Conservation (phyloP, 2,113 vertebrate genomes). For the Mirza zaza region DNA sequence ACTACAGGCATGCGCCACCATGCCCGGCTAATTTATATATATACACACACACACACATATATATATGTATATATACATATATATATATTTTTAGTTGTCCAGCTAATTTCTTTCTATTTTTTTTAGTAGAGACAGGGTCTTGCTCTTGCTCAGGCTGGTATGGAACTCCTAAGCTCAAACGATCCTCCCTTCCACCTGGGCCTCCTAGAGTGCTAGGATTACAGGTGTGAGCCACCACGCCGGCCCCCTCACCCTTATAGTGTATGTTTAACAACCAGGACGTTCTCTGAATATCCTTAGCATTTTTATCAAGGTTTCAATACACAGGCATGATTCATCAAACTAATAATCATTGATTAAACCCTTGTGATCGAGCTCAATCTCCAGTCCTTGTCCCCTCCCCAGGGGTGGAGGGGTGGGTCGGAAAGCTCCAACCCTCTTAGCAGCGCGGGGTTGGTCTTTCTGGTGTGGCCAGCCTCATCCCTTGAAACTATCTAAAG, state of each 20-base stretch:
- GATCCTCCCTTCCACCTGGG: too few relatives aligned
- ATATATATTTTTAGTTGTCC: too few relatives aligned
- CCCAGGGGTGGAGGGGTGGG: not conserved
- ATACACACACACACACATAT: too few relatives aligned
- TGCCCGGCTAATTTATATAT: too few relatives aligned
- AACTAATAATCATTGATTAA: not conserved
- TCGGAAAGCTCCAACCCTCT: not conserved
- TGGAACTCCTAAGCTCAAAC: too few relatives aligned
- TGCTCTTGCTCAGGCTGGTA: too few relatives aligned
- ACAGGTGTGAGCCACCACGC: too few relatives aligned
- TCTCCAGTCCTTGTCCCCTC: not conserved
- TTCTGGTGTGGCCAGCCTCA: not conserved
- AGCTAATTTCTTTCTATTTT: too few relatives aligned
- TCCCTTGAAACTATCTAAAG: not conserved
- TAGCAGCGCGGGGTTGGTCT: not conserved
- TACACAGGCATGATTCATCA: not conserved
- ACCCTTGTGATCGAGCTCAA: not conserved
- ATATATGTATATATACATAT: too few relatives aligned
- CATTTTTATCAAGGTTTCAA: conserved; percentile 3
- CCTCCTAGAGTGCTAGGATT: too few relatives aligned
- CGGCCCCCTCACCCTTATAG: rapidly evolving
- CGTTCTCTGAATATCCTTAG: not conserved
- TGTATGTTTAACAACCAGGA: not conserved
- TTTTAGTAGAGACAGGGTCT: too few relatives aligned
- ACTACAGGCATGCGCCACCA: too few relatives aligned